Base-by-base conservation (phyloP, 2,113 vertebrate species). In the Phyllostomus discolor region DNA sequence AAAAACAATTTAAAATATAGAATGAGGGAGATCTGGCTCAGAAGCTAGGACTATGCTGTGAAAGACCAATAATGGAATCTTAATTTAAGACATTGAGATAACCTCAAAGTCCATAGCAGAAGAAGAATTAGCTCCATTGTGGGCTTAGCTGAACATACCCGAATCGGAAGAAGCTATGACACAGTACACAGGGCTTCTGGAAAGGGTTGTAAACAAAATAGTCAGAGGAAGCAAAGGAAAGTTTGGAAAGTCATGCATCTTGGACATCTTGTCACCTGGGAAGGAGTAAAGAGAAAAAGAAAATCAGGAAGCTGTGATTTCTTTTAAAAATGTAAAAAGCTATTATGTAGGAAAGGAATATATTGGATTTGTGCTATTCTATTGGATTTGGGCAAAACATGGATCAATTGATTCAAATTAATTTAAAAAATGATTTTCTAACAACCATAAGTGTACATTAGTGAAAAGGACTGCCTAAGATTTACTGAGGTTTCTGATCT, bases 1-100 rank as follows among this genome's bases (percentile, higher is more conserved):
- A 85, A 92, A 70, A 43, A 48, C 43, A 87, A 90, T 38, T 94
- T 86, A 83, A 92, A 94, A 62, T 90, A 48, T 14, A 78, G 52
- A 92, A 57, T 41, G 19, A 35, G 46, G 46, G 46, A 59, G 2
- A 43, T 46, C 31, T 54, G 57, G 26, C 20, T 95, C 35, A 75
- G 38, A 33, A 69, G 22, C 38, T 46, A 85, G 57, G 6, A 66
- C 54, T 57, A 52, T 17, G 22, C 33, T 35, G 85, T 67, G 41
- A 75, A 87, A 33, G 17, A 31, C 24, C 38, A 87, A 64, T 46
- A 79, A 75, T 28, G 3, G 16, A 79, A 75, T 90, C 59, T 59
- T 43, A 17, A 41, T 78, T 91, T 24, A n/a, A 43, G 46, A 73
- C 26, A 46, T 33, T 46, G 80, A 92, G 59, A 67, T 35, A 38